Conservation (phyloP, 2,797 vertebrate genomes). For the Ispidina lecontei region DNA sequence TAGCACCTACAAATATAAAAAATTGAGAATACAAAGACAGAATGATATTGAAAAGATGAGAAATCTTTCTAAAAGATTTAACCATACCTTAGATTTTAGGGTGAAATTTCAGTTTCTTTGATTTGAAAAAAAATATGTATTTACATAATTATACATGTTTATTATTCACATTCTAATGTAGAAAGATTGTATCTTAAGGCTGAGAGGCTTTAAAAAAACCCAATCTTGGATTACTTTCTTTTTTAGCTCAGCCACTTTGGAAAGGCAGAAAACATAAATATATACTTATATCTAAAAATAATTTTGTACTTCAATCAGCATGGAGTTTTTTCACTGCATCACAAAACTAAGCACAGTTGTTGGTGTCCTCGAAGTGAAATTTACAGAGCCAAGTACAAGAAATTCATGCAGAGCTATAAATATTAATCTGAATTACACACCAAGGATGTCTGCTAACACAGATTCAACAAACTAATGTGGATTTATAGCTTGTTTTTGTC, state of each 20-base stretch:
- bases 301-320: slow-evolving; percentile 40
- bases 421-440: slow-evolving; percentile 64
- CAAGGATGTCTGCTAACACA: slow-evolving; percentile 59
- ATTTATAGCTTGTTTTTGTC: slow-evolving; percentile 71
- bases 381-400: slow-evolving; percentile 34
- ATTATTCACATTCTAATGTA: not conserved
- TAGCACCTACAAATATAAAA: not conserved
- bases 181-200: not conserved
- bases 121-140: not conserved
- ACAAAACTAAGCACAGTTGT: slow-evolving; percentile 42
- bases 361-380: slow-evolving; percentile 42
- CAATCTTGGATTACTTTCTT: not conserved
- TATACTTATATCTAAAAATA: slow-evolving; percentile 33
- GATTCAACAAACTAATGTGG: slow-evolving; percentile 69
- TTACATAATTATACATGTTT: not conserved
- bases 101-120: not conserved
- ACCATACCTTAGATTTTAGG: not conserved
- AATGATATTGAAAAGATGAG: not conserved
- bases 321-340: slow-evolving; percentile 9
- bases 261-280: slow-evolving; percentile 7
- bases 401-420: slow-evolving; percentile 60
- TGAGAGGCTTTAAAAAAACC: not conserved
- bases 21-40: not conserved
- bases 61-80: not conserved
- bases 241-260: slow-evolving; percentile 18